Conservation (phyloP, 2,797 vertebrate genomes). For the Alosa sapidissima region DNA sequence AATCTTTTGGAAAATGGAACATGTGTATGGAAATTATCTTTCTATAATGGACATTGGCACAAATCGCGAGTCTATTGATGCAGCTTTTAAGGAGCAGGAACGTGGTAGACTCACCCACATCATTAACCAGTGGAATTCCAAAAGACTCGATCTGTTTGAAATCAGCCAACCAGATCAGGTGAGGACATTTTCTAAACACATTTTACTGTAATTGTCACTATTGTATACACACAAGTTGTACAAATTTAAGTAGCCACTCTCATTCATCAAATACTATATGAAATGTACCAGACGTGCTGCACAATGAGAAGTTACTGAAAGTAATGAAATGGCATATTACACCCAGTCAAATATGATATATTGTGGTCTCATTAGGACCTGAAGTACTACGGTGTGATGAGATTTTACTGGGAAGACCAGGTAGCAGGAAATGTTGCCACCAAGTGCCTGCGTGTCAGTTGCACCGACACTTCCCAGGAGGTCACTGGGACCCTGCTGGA, state of each 20-base stretch:
- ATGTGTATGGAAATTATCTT: not conserved
- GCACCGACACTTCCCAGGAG: conserved; percentile 79
- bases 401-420: conserved; percentile 90
- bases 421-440: conserved; percentile 86
- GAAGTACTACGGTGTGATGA: conserved; percentile 90
- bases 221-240: not conserved
- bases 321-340: not conserved
- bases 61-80: not conserved
- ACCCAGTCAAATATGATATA: not conserved
- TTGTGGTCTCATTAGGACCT: conserved; percentile 75
- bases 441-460: conserved; percentile 87
- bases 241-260: not conserved
- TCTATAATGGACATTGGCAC: conserved; percentile 7
- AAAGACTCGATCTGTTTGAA: conserved; percentile 89
- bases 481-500: conserved; percentile 85
- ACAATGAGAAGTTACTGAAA: not conserved
- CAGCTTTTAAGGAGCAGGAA: conserved; percentile 65
- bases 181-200: conserved; percentile 49
- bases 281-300: not conserved
- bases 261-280: not conserved
- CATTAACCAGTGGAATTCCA: conserved; percentile 88
- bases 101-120: conserved; percentile 79
- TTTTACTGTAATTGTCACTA: no score
- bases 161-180: conserved; percentile 90
- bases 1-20: not conserved